Evolutionary conservation across 2,888 invertebrate species (phyloP).

Genomic region (Eupeodes luniger): DNA sequence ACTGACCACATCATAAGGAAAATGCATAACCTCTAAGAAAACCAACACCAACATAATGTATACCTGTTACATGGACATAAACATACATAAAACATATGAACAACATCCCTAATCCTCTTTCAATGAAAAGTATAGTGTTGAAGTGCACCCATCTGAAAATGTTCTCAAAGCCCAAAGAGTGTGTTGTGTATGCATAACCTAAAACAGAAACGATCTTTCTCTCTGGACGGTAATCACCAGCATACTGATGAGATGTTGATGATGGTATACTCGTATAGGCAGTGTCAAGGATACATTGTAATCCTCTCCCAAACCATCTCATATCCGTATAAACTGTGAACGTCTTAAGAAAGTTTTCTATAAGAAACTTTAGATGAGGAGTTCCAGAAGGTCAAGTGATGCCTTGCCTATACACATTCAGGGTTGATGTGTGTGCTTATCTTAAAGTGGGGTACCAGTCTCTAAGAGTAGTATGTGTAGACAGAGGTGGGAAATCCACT

Average conservation of each 20-base stretch:
- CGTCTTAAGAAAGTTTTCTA: conserved; percentile 69
- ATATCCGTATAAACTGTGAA: conserved; percentile 28
- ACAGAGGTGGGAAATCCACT: conserved; percentile 67
- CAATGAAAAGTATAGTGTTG: conserved; percentile 44
- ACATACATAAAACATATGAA: conserved; percentile 1
- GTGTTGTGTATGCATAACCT: conserved; percentile 15
- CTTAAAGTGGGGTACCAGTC: conserved; percentile 42
- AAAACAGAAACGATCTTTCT: conserved; percentile 43
- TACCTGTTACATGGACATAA: not conserved
- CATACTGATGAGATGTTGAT: conserved; percentile 64
- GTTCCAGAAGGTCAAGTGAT: conserved; percentile 69
- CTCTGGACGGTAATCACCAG: conserved; percentile 69
- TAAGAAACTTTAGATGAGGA: conserved; percentile 25
- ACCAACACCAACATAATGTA: not conserved
- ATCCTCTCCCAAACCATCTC: conserved; percentile 61
- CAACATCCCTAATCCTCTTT: conserved; percentile 58
- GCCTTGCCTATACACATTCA: conserved; percentile 12
- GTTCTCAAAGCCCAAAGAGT: conserved; percentile 32
- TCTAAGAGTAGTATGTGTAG: not conserved
- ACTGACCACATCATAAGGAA: conserved; percentile 75
- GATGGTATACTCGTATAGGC: conserved; percentile 56
- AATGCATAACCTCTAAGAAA: conserved; percentile 69
- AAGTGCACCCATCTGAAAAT: conserved; percentile 67
- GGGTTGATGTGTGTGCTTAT: conserved; percentile 70
- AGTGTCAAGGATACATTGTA: conserved; percentile 72